Base-by-base conservation (phyloP, 2,113 vertebrate species). In the Pampusana beccarii region DNA sequence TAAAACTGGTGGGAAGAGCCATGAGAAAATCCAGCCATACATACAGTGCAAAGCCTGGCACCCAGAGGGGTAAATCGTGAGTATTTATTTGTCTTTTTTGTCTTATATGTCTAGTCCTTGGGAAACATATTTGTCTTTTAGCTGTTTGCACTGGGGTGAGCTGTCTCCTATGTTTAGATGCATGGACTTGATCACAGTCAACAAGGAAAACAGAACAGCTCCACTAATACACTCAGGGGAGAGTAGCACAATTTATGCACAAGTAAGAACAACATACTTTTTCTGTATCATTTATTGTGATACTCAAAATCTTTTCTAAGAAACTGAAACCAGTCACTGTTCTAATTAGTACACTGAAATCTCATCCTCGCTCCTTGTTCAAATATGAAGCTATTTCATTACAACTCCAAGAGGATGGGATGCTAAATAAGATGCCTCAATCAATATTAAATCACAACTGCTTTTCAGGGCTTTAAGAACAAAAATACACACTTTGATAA, bases 361-460 rank as follows among this genome's bases (percentile, higher is more conserved):
- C 80, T 90, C 74, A 48, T 77, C 83, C 93, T 80, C 57, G 77
- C 16, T 73, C 38, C 75, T 92, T 67, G 51, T 88, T 92, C 7
- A 0, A 81, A 92, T 56, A 93, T 4, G 3, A 86, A 78, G 48
- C 60, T 84, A 84, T 86, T 95, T 86, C 26, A 6, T 91, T 93
- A 80, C 72, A 86, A 29, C 69, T 92, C 72, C n/a, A 60, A 83
- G 75, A 94, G 51, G 46, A 70, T 33, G 33, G 72, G 72, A 31
- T 83, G 75, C 69, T 95, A 96, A 94, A 96, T 86, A 84, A 48
- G 53, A 74, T 89, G 72, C 65, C 42, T 93, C 80, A 62, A 71
- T 95, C 94, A 91, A 91, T 91, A 93, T 80, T 93, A 93, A 96
- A 92, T 95, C 94, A 91, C 67, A 91, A 54, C 64, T 79, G 31